phyloP scores from a whole-genome alignment of 2,113 vertebrate genomes.

The Aphyosemion australe region DNA sequence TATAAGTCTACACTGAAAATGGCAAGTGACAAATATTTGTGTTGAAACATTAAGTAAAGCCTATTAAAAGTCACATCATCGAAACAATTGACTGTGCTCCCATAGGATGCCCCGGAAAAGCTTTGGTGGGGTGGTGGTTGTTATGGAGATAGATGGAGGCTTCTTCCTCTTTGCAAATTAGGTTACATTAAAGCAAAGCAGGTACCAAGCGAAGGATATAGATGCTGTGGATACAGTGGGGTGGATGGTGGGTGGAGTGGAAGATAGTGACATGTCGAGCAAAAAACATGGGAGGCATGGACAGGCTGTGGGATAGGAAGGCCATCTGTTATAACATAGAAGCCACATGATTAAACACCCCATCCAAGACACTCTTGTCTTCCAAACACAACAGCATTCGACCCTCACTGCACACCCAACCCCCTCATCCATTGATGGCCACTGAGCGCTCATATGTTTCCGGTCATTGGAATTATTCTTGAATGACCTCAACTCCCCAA shows the following conservation, averaged over 20 bases:
- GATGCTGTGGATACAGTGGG: not conserved
- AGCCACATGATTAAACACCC: constrained; percentile 38
- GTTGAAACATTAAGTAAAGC: not conserved
- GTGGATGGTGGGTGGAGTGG: constrained; percentile 1
- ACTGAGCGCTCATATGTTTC: constrained; percentile 57
- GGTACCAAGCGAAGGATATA: constrained; percentile 1
- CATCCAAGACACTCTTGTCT: not conserved
- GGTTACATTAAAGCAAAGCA: constrained; percentile 36
- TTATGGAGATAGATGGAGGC: constrained; percentile 23
- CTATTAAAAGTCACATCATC: not conserved
- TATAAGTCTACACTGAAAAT: not conserved
- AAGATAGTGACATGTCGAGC: constrained; percentile 49
- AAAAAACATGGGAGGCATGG: constrained; percentile 31
- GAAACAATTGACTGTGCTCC: not conserved
- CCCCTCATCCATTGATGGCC: constrained; percentile 18
- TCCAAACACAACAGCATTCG: constrained; percentile 29
- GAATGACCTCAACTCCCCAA: constrained; percentile 33
- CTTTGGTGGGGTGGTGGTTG: not conserved
- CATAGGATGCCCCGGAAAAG: not conserved
- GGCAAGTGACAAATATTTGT: not conserved
- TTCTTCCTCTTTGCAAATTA: constrained; percentile 32
- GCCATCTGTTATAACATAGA: constrained; percentile 60
- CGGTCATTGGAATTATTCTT: constrained; percentile 66
- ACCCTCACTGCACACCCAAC: constrained; percentile 3
- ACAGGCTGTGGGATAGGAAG: constrained; percentile 30